These are phyloP conservation scores for Enteromius unitaeniatus DNA, from an alignment of 2,797 vertebrate species.

Conservation along the genomic window DNA sequence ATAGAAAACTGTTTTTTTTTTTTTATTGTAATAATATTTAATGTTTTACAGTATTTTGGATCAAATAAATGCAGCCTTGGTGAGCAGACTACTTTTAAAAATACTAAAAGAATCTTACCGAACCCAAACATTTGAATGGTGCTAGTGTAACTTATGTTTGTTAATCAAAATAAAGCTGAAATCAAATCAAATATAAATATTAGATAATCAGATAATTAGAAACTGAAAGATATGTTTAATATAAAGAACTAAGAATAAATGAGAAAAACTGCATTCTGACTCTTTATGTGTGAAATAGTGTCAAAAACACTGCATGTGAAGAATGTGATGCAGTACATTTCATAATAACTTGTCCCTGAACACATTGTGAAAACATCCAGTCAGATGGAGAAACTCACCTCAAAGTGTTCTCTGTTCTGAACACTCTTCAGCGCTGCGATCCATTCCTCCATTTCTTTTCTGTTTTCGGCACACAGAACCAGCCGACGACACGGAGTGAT, in stretches of 20 bases:
- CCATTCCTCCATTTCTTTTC: constrained; percentile 99
- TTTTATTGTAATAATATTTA: background rate
- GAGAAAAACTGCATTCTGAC: too few relatives aligned
- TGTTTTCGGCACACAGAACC: constrained; percentile 94
- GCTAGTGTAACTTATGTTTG: background rate
- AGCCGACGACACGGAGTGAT: constrained; percentile 95
- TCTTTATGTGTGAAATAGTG: too few relatives aligned
- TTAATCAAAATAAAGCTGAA: background rate
- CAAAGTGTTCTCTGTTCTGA: constrained; percentile 93
- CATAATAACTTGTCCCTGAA: too few relatives aligned
- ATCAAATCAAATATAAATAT: background rate
- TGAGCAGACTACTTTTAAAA: background rate
- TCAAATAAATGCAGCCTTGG: background rate
- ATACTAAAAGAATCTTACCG: background rate
- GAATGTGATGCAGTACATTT: too few relatives aligned
- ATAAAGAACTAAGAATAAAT: background rate
- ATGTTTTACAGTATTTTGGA: background rate
- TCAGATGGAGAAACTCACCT: constrained; percentile 73
- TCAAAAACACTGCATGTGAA: too few relatives aligned
- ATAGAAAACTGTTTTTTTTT: too few relatives aligned
- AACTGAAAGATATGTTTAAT: background rate
- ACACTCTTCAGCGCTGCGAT: constrained; percentile 91
- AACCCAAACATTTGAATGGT: background rate
- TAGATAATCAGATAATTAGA: background rate
- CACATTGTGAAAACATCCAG: too few relatives aligned